These are phyloP conservation scores for Brachionus rubens DNA, from an alignment of 1,140 invertebrate genomes.

Conservation along the genomic window DNA sequence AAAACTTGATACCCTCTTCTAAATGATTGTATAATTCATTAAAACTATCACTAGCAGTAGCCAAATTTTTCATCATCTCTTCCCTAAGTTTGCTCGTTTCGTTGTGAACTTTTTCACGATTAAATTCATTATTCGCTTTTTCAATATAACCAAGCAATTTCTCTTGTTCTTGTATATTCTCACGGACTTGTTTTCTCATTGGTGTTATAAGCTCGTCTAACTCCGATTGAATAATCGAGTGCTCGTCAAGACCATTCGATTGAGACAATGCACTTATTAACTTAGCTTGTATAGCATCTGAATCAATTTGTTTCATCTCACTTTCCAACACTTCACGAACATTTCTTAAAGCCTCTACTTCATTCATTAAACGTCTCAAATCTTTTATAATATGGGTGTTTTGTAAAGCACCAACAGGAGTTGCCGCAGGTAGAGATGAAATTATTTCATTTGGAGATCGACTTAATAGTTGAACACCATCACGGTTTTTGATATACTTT, in stretches of 20 bases:
- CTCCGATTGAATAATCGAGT: conserved; percentile 71
- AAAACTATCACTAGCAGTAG: conserved; percentile 83
- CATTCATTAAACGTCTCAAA: conserved; percentile 76
- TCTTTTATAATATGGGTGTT: conserved; percentile 65
- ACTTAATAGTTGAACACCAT: conserved; percentile 78
- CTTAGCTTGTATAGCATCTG: conserved; percentile 72
- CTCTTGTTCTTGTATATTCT: conserved; percentile 76
- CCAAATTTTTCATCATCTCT: conserved; percentile 76
- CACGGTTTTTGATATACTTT: conserved; percentile 76
- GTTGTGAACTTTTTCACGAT: conserved; percentile 67
- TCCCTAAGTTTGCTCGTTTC: conserved; percentile 67
- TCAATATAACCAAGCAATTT: conserved; percentile 72
- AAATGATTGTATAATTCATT: conserved; percentile 84
- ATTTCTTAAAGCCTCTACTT: conserved; percentile 80
- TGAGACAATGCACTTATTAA: conserved; percentile 76
- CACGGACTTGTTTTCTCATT: conserved; percentile 72
- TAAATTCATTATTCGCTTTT: conserved; percentile 71
- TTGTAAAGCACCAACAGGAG: conserved; percentile 51
- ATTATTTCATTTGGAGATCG: conserved; percentile 66
- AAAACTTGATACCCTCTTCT: conserved; percentile 90
- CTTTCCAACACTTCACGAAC: conserved; percentile 82
- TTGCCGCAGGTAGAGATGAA: conserved; percentile 58
- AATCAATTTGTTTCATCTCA: conserved; percentile 75
- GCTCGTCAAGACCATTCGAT: conserved; percentile 83
- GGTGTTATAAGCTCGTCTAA: conserved; percentile 76